phyloP scores from a whole-genome alignment of 1,140 invertebrate genomes.

The Amphibalanus amphitrite region DNA sequence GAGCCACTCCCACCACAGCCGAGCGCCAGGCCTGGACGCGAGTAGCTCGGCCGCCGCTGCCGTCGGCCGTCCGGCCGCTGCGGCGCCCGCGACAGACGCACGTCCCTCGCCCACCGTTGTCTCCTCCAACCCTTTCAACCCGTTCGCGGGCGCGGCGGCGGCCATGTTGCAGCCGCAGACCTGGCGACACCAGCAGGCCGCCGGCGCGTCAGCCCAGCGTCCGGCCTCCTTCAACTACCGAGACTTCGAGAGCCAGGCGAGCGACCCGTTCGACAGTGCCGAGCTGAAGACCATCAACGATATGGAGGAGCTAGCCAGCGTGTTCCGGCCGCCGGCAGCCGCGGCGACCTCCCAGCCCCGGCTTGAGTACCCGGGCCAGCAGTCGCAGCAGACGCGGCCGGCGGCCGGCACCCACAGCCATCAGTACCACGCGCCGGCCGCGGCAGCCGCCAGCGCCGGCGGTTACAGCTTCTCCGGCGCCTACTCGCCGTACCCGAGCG shows the following conservation, averaged over 20 bases:
- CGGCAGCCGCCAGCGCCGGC: background rate
- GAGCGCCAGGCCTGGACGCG: too few species aligned
- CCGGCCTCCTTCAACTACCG: constrained; percentile 16
- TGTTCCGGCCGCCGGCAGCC: constrained; percentile 9
- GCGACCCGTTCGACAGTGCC: constrained; percentile 26
- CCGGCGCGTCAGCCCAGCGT: too few species aligned
- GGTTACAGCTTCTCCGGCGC: background rate
- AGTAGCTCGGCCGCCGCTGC: too few species aligned
- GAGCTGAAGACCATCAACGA: constrained; percentile 27
- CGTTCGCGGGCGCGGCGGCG: too few species aligned
- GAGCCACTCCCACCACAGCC: too few species aligned
- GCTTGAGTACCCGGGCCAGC: constrained; percentile 24
- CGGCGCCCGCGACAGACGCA: too few species aligned
- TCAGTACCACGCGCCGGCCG: background rate
- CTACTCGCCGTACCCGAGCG: too few species aligned
- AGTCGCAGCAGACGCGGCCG: constrained; percentile 21
- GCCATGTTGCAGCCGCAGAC: too few species aligned
- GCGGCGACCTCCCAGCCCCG: constrained; percentile 6
- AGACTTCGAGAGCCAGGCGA: constrained; percentile 26
- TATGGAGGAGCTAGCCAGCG: constrained; percentile 25
- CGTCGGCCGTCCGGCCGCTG: too few species aligned
- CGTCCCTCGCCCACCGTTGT: too few species aligned
- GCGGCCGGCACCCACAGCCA: background rate
- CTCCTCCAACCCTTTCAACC: too few species aligned
- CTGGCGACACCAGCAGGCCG: too few species aligned